A percentile compares a stretch with the other conserved stretches of the same genome.
Conservation (phyloP, 2,888 invertebrate species). For the Ellobium chinense region DNA sequence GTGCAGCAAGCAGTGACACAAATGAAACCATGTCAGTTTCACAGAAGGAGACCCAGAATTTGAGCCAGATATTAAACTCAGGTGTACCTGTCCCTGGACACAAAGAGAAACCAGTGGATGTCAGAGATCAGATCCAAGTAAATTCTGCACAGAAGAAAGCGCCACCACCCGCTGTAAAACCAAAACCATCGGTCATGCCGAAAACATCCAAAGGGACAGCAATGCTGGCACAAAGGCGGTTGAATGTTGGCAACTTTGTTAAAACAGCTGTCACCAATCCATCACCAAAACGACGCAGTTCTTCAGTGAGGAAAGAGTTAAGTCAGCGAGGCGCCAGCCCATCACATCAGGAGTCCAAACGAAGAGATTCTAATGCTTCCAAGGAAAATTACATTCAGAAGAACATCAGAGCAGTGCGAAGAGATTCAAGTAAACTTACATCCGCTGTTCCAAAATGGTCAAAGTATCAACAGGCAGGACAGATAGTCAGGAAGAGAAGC, state of each 20-base stretch:
- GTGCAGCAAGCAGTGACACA: background rate
- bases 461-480: background rate
- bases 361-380: background rate
- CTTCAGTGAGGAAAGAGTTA: background rate
- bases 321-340: background rate
- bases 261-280: background rate
- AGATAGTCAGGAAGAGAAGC: background rate
- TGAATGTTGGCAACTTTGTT: background rate
- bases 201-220: slow-evolving; percentile 16
- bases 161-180: background rate
- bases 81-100: background rate
- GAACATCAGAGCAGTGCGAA: background rate
- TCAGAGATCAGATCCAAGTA: background rate
- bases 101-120: background rate
- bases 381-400: background rate
- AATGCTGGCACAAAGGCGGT: background rate
- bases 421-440: background rate
- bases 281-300: slow-evolving; percentile 16
- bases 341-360: background rate
- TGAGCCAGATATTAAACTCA: no score
- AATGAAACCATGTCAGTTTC: background rate
- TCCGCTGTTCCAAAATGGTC: background rate
- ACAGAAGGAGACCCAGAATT: background rate
- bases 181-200: slow-evolving; percentile 27
- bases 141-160: background rate